Percentiles rank a stretch among this genome's conserved stretches.
phyloP scores from a whole-genome alignment of 2,888 invertebrate genomes.

The Caenorhabditis wallacei region DNA sequence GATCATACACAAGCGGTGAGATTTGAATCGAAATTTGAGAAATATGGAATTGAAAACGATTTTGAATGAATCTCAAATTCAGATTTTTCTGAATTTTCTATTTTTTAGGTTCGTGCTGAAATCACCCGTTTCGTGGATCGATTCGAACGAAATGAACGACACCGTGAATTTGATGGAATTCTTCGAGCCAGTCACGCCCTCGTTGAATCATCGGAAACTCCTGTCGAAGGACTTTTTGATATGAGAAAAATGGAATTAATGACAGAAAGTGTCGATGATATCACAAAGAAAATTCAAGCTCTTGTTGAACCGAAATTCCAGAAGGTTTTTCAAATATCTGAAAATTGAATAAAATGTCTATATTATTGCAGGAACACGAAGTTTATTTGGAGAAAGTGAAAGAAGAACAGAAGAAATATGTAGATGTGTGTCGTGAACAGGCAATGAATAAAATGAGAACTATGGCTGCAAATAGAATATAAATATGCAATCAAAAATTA shows the following conservation, averaged over 20 bases:
- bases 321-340: conserved; percentile 34
- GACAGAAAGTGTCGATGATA: conserved; percentile 55
- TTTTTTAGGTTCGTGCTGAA: conserved; percentile 62
- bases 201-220: conserved; percentile 72
- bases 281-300: conserved; percentile 57
- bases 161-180: conserved; percentile 75
- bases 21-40: too few relatives aligned
- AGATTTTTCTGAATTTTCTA: conserved; percentile 1
- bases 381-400: conserved; percentile 60
- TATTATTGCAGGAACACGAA: conserved; percentile 69
- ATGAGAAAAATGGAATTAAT: conserved; percentile 68
- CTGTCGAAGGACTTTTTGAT: conserved; percentile 70
- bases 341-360: neutral
- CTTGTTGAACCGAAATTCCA: conserved; percentile 62
- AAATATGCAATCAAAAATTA: neutral
- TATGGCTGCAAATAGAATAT: conserved; percentile 47
- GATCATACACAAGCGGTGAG: conserved; percentile 69
- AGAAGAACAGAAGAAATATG: conserved; percentile 68
- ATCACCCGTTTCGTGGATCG: conserved; percentile 71
- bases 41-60: too few relatives aligned
- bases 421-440: conserved; percentile 67
- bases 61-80: neutral
- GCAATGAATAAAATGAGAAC: conserved; percentile 69
- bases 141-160: conserved; percentile 73
- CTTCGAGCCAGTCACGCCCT: conserved; percentile 73